Percentiles rank a stretch among this genome's conserved stretches.
Conservation (phyloP, 2,888 invertebrate genomes). For the Philhelius pedissequus region DNA sequence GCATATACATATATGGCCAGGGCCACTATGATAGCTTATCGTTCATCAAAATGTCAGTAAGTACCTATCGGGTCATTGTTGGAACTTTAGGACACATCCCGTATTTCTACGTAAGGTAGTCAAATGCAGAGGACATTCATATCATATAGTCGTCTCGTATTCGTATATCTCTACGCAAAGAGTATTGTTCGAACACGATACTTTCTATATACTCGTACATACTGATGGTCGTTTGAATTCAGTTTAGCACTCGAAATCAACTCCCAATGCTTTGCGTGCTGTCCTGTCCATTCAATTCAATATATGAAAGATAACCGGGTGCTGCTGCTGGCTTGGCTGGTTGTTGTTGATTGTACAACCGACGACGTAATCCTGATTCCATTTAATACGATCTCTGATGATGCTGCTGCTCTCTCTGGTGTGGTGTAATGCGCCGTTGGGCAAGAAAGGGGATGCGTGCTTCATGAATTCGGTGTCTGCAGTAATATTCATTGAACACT, state of each 20-base stretch:
- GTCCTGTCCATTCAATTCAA: constrained; percentile 56
- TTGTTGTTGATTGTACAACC: constrained; percentile 63
- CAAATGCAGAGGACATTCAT: constrained; percentile 35
- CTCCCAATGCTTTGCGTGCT: constrained; percentile 47
- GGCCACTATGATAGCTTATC: constrained; percentile 67
- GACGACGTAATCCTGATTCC: constrained; percentile 63
- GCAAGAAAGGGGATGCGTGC: neutral
- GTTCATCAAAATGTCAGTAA: constrained; percentile 69
- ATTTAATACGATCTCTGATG: constrained; percentile 64
- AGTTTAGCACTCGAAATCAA: neutral
- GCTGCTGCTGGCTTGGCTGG: neutral
- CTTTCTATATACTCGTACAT: neutral
- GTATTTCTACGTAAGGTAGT: constrained; percentile 26
- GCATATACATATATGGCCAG: no score
- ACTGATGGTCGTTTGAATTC: neutral
- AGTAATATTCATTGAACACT: neutral
- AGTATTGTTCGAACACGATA: constrained; percentile 49
- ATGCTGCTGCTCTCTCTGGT: no score
- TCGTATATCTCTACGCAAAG: constrained; percentile 19
- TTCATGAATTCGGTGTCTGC: neutral
- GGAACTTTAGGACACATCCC: constrained; percentile 43
- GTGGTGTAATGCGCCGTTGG: constrained; percentile 31
- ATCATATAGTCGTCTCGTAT: neutral
- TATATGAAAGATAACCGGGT: constrained; percentile 33
- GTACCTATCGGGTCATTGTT: constrained; percentile 69